phyloP scores from a whole-genome alignment of 2,888 invertebrate species.

The Heliconius charithonia region DNA sequence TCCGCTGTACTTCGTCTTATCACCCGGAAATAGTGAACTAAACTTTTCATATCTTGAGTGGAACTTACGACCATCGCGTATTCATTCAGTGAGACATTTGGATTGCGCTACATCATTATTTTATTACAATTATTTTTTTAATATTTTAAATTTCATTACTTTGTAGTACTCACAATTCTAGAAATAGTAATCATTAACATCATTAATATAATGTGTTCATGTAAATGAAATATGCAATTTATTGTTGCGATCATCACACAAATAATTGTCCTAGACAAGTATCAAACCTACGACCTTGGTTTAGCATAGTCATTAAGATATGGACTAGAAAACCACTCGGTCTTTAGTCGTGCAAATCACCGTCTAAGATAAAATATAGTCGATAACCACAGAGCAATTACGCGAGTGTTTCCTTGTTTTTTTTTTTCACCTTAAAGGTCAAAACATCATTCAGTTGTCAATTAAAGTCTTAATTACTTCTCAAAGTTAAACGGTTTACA shows the following conservation, averaged over 20 bases:
- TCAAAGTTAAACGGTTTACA: neutral
- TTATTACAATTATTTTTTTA: no score
- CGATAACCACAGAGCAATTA: conserved; percentile 19
- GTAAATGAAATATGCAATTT: neutral
- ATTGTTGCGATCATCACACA: neutral
- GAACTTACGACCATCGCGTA: neutral
- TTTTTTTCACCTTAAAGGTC: conserved; percentile 16
- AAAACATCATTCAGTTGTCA: conserved; percentile 11
- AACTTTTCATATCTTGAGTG: neutral
- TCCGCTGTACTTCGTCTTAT: neutral
- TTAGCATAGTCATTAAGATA: neutral
- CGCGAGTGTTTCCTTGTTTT: conserved; percentile 14
- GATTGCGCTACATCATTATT: neutral
- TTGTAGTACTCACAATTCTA: no score
- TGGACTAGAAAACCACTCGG: neutral
- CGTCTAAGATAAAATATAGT: conserved; percentile 10
- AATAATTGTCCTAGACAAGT: neutral
- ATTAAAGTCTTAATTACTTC: conserved; percentile 7
- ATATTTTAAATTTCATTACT: no score
- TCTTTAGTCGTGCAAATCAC: conserved; percentile 2
- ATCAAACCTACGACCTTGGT: conserved; percentile 7
- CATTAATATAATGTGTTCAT: neutral
- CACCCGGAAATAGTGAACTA: neutral
- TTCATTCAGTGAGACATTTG: neutral
- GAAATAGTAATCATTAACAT: neutral